phyloP scores from a whole-genome alignment of 2,888 invertebrate genomes.

The Subacronicta megacephala region DNA sequence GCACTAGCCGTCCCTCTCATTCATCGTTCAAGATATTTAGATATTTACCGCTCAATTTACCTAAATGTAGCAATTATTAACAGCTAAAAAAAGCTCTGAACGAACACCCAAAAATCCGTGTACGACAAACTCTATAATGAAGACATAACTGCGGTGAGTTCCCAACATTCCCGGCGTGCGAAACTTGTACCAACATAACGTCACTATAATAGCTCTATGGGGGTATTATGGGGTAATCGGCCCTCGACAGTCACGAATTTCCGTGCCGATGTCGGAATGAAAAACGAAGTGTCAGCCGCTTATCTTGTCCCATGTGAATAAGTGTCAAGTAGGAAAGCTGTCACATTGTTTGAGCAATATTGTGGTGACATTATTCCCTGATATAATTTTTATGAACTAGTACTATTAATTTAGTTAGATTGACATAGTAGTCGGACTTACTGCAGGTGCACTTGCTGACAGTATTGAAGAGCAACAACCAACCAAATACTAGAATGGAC shows the following conservation, averaged over 20 bases:
- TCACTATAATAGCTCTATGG: slow-evolving; percentile 36
- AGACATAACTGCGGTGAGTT: slow-evolving; percentile 19
- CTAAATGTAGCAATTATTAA: not conserved
- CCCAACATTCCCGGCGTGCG: slow-evolving; percentile 28
- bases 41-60: too few species aligned
- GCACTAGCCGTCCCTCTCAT: too few species aligned
- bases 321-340: slow-evolving; percentile 30
- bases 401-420: not conserved
- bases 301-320: slow-evolving; percentile 36
- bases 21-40: too few species aligned
- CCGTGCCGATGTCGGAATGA: slow-evolving; percentile 29
- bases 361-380: not conserved
- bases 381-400: slow-evolving; percentile 7
- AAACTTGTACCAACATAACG: slow-evolving; percentile 29
- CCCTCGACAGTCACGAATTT: slow-evolving; percentile 47
- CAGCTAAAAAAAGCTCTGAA: not conserved
- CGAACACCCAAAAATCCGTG: not conserved
- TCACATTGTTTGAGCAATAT: slow-evolving; percentile 15
- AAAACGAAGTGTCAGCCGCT: slow-evolving; percentile 30
- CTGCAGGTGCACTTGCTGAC: not conserved
- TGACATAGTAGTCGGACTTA: not conserved
- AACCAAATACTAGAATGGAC: too few species aligned
- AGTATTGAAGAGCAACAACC: too few species aligned
- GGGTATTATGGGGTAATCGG: slow-evolving; percentile 44
- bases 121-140: slow-evolving; percentile 10